Evolutionary conservation across 1,140 invertebrate species (phyloP).

Genomic region (Diorhabda sublineata): DNA sequence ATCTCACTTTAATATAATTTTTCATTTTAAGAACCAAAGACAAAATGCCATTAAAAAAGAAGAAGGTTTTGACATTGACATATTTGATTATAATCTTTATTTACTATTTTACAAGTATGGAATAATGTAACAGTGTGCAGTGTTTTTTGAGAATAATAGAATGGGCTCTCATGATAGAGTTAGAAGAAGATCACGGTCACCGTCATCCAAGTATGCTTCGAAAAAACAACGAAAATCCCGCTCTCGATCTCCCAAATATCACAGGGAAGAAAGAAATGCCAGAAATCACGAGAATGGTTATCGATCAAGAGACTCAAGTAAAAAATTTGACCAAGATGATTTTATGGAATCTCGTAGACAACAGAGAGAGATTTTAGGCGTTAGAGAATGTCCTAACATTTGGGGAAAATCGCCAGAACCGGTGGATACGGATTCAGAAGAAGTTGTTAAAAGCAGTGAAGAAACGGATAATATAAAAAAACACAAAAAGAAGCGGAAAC

Average conservation of each 20-base stretch:
- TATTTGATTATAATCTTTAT: too few species aligned
- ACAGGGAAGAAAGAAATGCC: background rate
- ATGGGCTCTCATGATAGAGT: background rate
- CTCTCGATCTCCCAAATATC: background rate
- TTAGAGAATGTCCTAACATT: slow-evolving; percentile 60
- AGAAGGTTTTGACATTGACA: too few species aligned
- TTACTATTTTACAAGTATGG: too few species aligned
- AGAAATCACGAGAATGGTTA: background rate
- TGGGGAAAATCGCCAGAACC: slow-evolving; percentile 70
- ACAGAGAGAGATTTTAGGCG: slow-evolving; percentile 68
- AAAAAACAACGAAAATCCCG: background rate
- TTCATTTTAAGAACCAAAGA: too few species aligned
- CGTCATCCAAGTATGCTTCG: background rate
- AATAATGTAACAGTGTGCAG: too few species aligned
- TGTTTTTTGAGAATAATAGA: too few species aligned
- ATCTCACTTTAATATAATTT: too few species aligned
- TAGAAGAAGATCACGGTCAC: slow-evolving; percentile 14
- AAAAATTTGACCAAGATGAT: slow-evolving; percentile 49
- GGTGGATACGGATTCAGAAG: slow-evolving; percentile 45
- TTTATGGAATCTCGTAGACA: slow-evolving; percentile 61
- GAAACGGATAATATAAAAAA: slow-evolving; percentile 42
- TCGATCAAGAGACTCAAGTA: slow-evolving; percentile 18
- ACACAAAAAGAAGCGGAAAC: slow-evolving; percentile 40
- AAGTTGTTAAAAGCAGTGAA: slow-evolving; percentile 38
- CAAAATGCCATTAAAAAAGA: too few species aligned